Base-by-base conservation (phyloP, 2,113 vertebrate species). In the Cinclus mexicanus region DNA sequence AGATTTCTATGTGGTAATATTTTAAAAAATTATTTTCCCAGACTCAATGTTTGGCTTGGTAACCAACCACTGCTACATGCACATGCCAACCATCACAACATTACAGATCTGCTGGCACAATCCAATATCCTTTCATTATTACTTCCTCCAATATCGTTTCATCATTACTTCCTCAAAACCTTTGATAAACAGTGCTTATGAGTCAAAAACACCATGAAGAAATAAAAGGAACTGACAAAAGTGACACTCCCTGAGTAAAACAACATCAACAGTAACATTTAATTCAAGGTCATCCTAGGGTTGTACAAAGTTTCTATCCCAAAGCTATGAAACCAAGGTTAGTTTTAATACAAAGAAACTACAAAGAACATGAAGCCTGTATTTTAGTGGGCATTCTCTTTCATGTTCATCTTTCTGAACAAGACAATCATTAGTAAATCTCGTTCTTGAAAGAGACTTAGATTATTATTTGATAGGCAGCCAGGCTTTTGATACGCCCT, bases 221-320 rank as follows among this genome's bases (percentile, higher is more conserved):
- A 95, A 94, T 81, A 14, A 23, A 95, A 96, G 37, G 46, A 85
- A 83, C 21, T 46, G 39, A 57, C 52, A 94, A 92, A 86, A 33
- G 6, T 0, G 11, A 81, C 24, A 11, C 28, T 85, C 25, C 17
- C 31, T 53, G 33, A 14, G 28, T 63, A 82, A 76, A 79, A 70
- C 24, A 89, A 13, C 44, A 82, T 35, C 52, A 90, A 55, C 49
- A 79, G 35, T 41, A 91, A 50, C 4, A 3, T 93, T 63, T 59
- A 92, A 68, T 64, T 81, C 49, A 44, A 1, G 14, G 55, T 67
- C 31, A 50, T 35, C 47, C 33, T 59, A 55, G 9, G 8, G 53
- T 9, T 61, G 26, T 41, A 86, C 46, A 35, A 80, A 90, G 64
- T 70, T 92, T 77, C 71, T 60, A 41, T 31, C 19, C 16, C 5